Base-by-base conservation (phyloP, 2,888 invertebrate species). In the Dicranocentrus wangi region DNA sequence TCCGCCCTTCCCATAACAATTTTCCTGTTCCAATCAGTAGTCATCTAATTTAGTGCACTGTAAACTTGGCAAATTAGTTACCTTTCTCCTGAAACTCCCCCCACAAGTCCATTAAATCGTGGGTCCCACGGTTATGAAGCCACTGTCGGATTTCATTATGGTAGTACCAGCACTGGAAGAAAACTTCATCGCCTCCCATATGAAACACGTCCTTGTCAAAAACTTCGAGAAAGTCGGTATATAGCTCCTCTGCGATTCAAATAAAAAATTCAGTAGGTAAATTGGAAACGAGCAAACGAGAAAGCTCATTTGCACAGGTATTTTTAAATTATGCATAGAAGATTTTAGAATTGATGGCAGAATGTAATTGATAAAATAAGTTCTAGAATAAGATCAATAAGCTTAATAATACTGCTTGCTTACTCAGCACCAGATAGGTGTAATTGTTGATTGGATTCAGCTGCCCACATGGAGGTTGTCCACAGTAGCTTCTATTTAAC, bases 81-180 rank as follows among this genome's bases (percentile, higher is more conserved):
- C 86, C 90, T 53, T 89, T 90, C 3, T 89, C 88, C 87, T 95
- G 95, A 88, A 93, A 95, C 83, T 93, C 91, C 0, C 91, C 91
- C 95, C 95, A 95, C 0, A 95, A 88, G 21, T 92, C 89, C 21
- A 93, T 89, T 87, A 93, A 94, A 53, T 93, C 93, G 55, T 91
- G 89, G 15, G 86, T 87, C 0, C 89, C 90, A 2, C 89, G 88
- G 42, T 91, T 91, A 86, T 90, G 90, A 91, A 95, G 92, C 87
- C 92, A 92, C 0, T 90, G 88, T 0, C 91, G 89, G 60, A 95
- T 93, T 88, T 94, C 93, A 19, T 90, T 88, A 0, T 93, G 92
- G 0, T 92, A 90, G 87, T 94, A 94, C 95, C 95, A 95, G 87
- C 95, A 95, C 2, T 90, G 89, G 51, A 93, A 88, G 86, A 83